Base-by-base conservation (phyloP, 2,797 vertebrate genomes). In the Manis pentadactyla region DNA sequence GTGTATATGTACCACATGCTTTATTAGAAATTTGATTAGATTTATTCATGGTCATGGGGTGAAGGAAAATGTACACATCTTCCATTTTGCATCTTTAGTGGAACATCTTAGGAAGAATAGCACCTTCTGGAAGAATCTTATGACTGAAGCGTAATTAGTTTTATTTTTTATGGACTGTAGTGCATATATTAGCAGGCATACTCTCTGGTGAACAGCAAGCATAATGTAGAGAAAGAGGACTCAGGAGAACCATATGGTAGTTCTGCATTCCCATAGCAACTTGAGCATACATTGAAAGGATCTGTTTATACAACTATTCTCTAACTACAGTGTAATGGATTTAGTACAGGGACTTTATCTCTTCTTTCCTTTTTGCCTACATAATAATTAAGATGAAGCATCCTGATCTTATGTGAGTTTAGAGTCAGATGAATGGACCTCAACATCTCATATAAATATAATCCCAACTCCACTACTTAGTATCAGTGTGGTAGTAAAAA, bases 131-230 rank as follows among this genome's bases (percentile, higher is more conserved):
- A 39, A 77, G 97, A 98, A 96, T 4, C 63, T 49, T 95, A 42
- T 97, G 75, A 94, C 73, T 93, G 95, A 74, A 61, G 42, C 73
- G 90, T 90, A 94, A 90, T 97, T 97, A 96, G 96, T 98, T 98
- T 98, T 97, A 97, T 93, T 93, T 95, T 95, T 42, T 69, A 63
- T 84, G 85, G 87, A 91, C 59, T 95, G 51, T 66, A 92, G 93
- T 97, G 95, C 77, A 91, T 96, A 97, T 73, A 90, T 98, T 92
- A 96, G 37, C 53, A 96, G 79, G 64, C 59, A 77, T 75, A 93
- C 49, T 95, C 64, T 81, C 94, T 94, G 59, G 79, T 96, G 94
- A 97, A 87, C 94, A 93, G 79, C 63, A 96, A 78, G 42, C 29
- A 90, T 74, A 77, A 90, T 94, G 66, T 63, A 89, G 87, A 95